Evolutionary conservation across 2,888 invertebrate genomes (phyloP).

Genomic region (Syrphus vitripennis): DNA sequence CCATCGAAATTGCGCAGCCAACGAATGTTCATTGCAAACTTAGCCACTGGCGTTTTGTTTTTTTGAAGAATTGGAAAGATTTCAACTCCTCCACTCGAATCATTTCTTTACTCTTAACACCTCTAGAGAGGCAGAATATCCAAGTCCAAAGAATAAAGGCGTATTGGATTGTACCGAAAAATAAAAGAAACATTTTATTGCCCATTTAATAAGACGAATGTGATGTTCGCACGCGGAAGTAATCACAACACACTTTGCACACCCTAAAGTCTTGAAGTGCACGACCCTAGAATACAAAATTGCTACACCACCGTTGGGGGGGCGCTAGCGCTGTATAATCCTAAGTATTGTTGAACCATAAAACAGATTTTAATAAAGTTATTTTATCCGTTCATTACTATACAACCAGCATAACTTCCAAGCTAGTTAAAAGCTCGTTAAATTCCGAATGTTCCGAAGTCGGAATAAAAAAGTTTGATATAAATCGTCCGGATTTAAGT

Average conservation of each 20-base stretch:
- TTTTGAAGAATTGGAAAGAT: constrained; percentile 64
- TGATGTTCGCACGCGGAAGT: constrained; percentile 68
- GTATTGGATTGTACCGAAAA: constrained; percentile 10
- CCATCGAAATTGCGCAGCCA: not conserved
- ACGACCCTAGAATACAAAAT: constrained; percentile 40
- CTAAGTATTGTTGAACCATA: not conserved
- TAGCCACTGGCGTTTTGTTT: constrained; percentile 63
- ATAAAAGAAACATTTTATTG: constrained; percentile 54
- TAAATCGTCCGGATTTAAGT: constrained; percentile 14
- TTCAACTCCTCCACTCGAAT: constrained; percentile 57
- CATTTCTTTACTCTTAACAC: constrained; percentile 34
- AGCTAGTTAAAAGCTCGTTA: constrained; percentile 39
- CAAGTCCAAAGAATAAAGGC: not conserved
- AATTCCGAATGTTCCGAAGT: not conserved
- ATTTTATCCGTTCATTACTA: constrained; percentile 18
- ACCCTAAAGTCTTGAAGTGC: constrained; percentile 52
- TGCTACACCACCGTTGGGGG: constrained; percentile 10
- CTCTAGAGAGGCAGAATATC: constrained; percentile 2
- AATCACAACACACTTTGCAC: constrained; percentile 65
- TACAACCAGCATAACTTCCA: constrained; percentile 1
- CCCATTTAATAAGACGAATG: constrained; percentile 64
- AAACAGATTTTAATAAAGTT: constrained; percentile 54
- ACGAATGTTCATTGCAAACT: constrained; percentile 42
- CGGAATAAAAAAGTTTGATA: not conserved
- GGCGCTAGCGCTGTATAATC: not conserved